Percentiles rank a stretch among this genome's conserved stretches.
Conservation (phyloP, 1,140 invertebrate species). For the Drosophila equinoxialis region DNA sequence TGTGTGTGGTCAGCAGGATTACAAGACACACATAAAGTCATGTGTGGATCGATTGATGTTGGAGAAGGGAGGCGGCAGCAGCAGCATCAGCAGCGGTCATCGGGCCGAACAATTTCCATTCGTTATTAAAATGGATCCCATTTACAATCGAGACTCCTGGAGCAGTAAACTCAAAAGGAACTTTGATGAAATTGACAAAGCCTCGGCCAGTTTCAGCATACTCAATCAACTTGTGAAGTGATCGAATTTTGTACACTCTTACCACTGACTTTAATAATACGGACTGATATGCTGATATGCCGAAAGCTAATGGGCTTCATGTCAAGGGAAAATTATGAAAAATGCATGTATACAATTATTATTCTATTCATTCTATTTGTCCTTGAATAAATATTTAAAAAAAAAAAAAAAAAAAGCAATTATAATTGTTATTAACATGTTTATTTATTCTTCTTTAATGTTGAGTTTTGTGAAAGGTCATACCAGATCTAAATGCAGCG, state of each 20-base stretch:
- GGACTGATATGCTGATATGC: too few species aligned
- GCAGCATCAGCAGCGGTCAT: slow-evolving; percentile 8
- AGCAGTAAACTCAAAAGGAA: slow-evolving; percentile 68
- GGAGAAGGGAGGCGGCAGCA: slow-evolving; percentile 12
- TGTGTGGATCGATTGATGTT: slow-evolving; percentile 31
- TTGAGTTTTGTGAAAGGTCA: slow-evolving; percentile 82
- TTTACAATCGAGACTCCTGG: slow-evolving; percentile 60
- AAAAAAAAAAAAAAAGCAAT: slow-evolving; percentile 64
- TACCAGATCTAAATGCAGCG: slow-evolving; percentile 82
- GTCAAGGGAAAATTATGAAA: slow-evolving; percentile 58
- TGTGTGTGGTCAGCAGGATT: slow-evolving; percentile 46
- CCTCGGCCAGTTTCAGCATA: slow-evolving; percentile 71
- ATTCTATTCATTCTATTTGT: slow-evolving; percentile 20
- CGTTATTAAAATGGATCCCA: slow-evolving; percentile 47
- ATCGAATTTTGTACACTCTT: not conserved
- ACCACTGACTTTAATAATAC: slow-evolving; percentile 25
- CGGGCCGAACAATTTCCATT: slow-evolving; percentile 21
- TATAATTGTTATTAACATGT: slow-evolving; percentile 75
- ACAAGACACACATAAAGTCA: slow-evolving; percentile 34
- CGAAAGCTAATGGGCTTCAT: slow-evolving; percentile 55
- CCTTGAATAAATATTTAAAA: slow-evolving; percentile 48
- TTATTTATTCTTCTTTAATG: slow-evolving; percentile 81
- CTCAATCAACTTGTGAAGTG: slow-evolving; percentile 71
- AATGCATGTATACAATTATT: slow-evolving; percentile 18
- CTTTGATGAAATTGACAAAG: slow-evolving; percentile 73